These are phyloP conservation scores for Bubo blakistoni DNA, from an alignment of 2,113 vertebrate species.

Conservation along the genomic window DNA sequence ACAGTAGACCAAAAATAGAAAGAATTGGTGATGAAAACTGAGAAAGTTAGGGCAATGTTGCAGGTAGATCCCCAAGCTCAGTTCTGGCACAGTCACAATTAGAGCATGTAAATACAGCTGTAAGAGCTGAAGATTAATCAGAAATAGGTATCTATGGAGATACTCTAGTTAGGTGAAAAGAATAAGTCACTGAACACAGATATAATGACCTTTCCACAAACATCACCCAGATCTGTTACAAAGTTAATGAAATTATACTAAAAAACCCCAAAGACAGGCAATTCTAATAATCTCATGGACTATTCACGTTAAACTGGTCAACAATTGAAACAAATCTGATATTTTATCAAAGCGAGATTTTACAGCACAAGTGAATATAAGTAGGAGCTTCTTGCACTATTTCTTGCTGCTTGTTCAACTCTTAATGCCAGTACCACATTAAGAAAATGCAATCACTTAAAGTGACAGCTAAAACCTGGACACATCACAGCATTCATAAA, in stretches of 20 bases:
- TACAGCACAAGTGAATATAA: neutral
- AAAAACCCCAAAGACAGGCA: neutral
- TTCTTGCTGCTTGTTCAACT: neutral
- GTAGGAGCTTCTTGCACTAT: neutral
- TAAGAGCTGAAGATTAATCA: neutral
- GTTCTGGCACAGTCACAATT: neutral
- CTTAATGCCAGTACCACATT: neutral
- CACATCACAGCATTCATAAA: neutral
- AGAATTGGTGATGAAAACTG: accelerated
- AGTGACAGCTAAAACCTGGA: neutral
- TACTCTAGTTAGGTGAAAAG: neutral
- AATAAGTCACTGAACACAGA: neutral
- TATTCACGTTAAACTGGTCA: neutral
- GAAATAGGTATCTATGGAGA: neutral
- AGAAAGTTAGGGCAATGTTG: neutral
- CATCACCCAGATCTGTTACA: neutral
- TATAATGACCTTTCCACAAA: neutral
- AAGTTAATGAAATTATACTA: neutral
- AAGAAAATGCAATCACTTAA: neutral
- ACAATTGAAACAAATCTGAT: neutral
- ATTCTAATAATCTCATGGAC: neutral
- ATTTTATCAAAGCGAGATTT: neutral
- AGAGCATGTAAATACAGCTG: neutral
- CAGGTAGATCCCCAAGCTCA: neutral
- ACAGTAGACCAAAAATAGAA: neutral